These are phyloP conservation scores for Drosophila mimica DNA, from an alignment of 2,888 invertebrate genomes.

Conservation along the genomic window DNA sequence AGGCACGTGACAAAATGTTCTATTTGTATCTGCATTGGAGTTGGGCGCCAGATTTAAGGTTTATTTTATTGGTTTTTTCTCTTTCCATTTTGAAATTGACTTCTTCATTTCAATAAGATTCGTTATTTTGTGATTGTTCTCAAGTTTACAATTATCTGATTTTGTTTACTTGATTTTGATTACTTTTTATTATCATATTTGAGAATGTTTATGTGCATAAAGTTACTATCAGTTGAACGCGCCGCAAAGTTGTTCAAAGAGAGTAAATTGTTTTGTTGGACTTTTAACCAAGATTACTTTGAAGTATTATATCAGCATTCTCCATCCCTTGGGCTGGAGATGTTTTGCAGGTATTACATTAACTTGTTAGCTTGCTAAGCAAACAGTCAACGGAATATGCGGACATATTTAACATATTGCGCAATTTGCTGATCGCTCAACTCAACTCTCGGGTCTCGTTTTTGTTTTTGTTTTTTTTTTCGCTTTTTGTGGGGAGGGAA, in stretches of 20 bases:
- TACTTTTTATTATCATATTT: neutral
- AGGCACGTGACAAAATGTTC: constrained; percentile 72
- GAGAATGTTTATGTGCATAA: neutral
- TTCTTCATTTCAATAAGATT: neutral
- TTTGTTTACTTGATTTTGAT: neutral
- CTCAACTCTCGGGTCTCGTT: constrained; percentile 5
- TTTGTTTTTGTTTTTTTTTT: neutral
- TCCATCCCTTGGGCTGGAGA: neutral
- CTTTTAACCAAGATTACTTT: neutral
- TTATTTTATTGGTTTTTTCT: neutral
- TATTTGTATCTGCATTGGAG: constrained; percentile 58
- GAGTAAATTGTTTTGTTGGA: neutral
- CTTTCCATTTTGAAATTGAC: neutral
- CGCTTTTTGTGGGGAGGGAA: neutral
- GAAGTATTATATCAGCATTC: neutral
- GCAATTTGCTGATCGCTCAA: constrained; percentile 64
- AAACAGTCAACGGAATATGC: constrained; percentile 49
- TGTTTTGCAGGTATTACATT: constrained; percentile 41
- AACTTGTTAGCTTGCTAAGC: constrained; percentile 29
- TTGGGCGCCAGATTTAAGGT: neutral
- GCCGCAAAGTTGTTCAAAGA: neutral
- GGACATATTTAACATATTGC: constrained; percentile 75
- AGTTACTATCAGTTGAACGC: neutral
- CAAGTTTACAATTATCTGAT: neutral
- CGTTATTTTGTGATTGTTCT: neutral